Conservation (phyloP, 2,888 invertebrate genomes). For the Phrixothrix hirtus region DNA sequence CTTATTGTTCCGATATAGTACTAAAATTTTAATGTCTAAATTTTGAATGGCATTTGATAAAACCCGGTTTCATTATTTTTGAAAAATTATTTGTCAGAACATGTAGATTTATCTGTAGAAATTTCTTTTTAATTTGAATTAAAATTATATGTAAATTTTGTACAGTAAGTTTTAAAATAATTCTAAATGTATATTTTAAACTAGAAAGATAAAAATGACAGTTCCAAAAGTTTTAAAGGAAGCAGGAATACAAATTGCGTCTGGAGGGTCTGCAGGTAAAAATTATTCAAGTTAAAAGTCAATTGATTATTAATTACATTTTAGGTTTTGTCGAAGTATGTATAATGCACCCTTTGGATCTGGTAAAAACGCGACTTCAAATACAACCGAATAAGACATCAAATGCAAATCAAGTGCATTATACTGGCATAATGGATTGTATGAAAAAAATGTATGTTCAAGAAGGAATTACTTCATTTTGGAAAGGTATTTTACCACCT, state of each 20-base stretch:
- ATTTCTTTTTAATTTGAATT: no score
- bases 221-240: no score
- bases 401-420: slow-evolving; percentile 59
- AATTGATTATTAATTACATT: neutral
- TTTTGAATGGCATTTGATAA: no score
- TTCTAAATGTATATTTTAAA: no score
- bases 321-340: slow-evolving; percentile 93
- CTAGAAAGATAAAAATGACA: no score
- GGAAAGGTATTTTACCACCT: slow-evolving; percentile 93
- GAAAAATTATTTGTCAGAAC: no score
- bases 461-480: slow-evolving; percentile 84
- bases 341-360: slow-evolving; percentile 94
- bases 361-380: slow-evolving; percentile 89
- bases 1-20: no score
- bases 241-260: slow-evolving; percentile 79
- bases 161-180: no score
- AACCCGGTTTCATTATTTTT: no score
- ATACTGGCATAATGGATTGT: slow-evolving; percentile 83
- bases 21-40: no score
- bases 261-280: slow-evolving; percentile 89
- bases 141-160: no score
- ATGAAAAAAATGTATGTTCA: slow-evolving; percentile 83
- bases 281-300: slow-evolving; percentile 2
- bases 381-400: slow-evolving; percentile 63
- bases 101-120: no score